Percentiles rank a stretch among this genome's conserved stretches.
These are phyloP conservation scores for Trachythela sp. DNA, from an alignment of 64 coral and sea anemone genomes.

Conservation along the genomic window DNA sequence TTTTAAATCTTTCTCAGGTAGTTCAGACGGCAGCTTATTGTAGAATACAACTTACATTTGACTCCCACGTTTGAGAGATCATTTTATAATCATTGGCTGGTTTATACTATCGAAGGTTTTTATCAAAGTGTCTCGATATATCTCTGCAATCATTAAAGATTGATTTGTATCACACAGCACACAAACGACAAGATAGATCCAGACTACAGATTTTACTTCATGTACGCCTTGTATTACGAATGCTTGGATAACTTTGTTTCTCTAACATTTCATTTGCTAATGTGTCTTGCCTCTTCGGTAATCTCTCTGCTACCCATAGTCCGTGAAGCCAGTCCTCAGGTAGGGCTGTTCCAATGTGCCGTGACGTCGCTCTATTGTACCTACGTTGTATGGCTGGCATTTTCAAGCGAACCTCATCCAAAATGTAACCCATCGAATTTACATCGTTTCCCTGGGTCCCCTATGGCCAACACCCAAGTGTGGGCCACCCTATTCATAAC, in stretches of 20 bases:
- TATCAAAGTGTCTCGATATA: too few relatives aligned
- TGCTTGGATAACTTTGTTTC: conserved; percentile 92
- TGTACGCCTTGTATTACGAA: conserved; percentile 55
- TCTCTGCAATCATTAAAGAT: too few relatives aligned
- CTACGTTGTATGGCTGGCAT: conserved; percentile 77
- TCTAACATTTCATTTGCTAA: conserved; percentile 77
- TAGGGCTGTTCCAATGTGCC: conserved; percentile 80
- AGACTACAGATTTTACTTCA: conserved; percentile 63
- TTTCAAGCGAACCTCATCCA: conserved; percentile 77
- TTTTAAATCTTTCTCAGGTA: too few relatives aligned
- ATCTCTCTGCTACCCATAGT: conserved; percentile 80
- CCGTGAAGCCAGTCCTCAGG: conserved; percentile 68
- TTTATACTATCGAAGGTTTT: too few relatives aligned
- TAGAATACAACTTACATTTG: too few relatives aligned
- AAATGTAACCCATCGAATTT: conserved; percentile 75
- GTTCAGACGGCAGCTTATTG: too few relatives aligned
- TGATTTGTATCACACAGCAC: too few relatives aligned
- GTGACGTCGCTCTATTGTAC: conserved; percentile 89
- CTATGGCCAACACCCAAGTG: conserved; percentile 72
- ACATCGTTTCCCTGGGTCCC: conserved; percentile 73
- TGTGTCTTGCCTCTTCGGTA: conserved; percentile 76
- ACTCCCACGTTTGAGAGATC: too few relatives aligned
- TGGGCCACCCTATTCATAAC: conserved; percentile 67
- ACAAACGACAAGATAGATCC: too few relatives aligned
- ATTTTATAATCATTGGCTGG: too few relatives aligned